These are phyloP conservation scores for Pipistrellus kuhlii DNA, from an alignment of 2,797 vertebrate genomes.

Conservation along the genomic window DNA sequence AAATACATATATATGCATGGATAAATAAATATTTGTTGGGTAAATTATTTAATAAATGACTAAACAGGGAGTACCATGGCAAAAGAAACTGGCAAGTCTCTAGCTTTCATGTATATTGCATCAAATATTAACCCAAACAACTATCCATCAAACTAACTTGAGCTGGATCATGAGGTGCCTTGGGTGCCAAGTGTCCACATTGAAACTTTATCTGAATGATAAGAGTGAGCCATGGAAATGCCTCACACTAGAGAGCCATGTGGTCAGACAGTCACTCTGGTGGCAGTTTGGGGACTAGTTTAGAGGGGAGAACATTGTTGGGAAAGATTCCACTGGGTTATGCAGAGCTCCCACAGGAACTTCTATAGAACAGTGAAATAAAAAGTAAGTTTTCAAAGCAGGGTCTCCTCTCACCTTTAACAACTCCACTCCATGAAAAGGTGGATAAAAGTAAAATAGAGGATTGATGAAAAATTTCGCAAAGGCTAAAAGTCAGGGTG, in stretches of 20 bases:
- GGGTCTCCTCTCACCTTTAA: background rate
- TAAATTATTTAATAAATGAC: conserved; percentile 9
- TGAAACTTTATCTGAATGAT: background rate
- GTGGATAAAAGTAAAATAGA: background rate
- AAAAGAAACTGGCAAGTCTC: background rate
- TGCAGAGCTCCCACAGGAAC: background rate
- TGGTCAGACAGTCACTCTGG: background rate
- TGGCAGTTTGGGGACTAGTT: background rate
- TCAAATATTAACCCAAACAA: background rate
- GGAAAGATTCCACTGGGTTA: background rate
- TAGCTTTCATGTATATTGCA: background rate
- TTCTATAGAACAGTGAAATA: background rate
- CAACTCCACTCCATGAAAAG: background rate
- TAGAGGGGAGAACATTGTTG: background rate
- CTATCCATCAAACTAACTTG: background rate
- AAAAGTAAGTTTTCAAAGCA: background rate
- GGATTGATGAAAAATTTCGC: background rate
- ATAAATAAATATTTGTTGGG: background rate
- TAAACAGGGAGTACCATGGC: background rate
- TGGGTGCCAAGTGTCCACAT: too few relatives aligned
- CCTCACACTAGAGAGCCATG: background rate
- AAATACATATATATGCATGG: background rate
- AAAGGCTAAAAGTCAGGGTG: background rate
- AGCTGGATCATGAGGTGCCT: background rate
- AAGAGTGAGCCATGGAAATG: background rate